phyloP scores from a whole-genome alignment of 2,888 invertebrate species.

The Melipona beecheii region DNA sequence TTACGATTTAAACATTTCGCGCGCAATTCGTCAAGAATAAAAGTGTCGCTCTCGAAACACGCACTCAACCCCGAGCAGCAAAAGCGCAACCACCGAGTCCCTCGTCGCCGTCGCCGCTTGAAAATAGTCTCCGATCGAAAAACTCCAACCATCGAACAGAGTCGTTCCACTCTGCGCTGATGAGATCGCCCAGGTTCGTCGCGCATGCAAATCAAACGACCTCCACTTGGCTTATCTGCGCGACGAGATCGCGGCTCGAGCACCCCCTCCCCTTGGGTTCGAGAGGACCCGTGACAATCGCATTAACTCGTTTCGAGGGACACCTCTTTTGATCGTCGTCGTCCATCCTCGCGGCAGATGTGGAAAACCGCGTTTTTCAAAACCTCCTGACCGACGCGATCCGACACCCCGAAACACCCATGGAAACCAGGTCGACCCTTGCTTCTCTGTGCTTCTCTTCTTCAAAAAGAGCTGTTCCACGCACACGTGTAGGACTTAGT shows the following conservation, averaged over 20 bases:
- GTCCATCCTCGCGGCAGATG: conserved; percentile 69
- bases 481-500: conserved; percentile 59
- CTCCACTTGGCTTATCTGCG: conserved; percentile 23
- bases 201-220: conserved; percentile 39
- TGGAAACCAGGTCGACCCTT: conserved; percentile 48
- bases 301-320: conserved; percentile 63
- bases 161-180: background rate
- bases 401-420: background rate
- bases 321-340: conserved; percentile 40
- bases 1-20: no score
- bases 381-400: conserved; percentile 57
- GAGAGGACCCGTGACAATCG: conserved; percentile 44
- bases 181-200: background rate
- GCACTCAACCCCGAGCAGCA: background rate
- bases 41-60: background rate
- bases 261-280: background rate
- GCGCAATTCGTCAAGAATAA: no score
- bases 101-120: background rate
- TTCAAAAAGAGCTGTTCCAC: background rate
- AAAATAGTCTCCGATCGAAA: background rate
- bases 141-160: background rate
- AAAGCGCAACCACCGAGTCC: background rate
- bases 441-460: background rate
- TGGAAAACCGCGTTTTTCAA: conserved; percentile 51
- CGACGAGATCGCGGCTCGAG: conserved; percentile 12